A percentile compares a stretch with the other conserved stretches of the same genome.
These are phyloP conservation scores for Garra rufa DNA, from an alignment of 2,113 vertebrate species.

Conservation along the genomic window DNA sequence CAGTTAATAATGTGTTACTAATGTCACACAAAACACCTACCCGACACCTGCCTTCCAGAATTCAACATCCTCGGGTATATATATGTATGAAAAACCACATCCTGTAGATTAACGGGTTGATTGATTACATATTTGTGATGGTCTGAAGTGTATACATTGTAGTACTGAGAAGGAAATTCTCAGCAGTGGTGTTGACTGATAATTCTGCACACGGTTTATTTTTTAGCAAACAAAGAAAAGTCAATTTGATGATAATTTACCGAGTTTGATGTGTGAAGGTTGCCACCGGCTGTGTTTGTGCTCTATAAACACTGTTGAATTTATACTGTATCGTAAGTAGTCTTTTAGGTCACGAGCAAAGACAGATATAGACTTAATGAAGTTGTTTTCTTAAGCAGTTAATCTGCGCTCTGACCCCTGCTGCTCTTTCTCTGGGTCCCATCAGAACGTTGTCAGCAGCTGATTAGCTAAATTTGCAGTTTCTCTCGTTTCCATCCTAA, in stretches of 20 bases:
- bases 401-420: neutral
- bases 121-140: too few species aligned
- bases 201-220: too few species aligned
- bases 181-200: too few species aligned
- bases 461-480: constrained; percentile 14
- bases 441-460: constrained; percentile 11
- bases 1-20: too few species aligned
- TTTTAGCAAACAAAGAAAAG: neutral
- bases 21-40: neutral
- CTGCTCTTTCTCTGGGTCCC: neutral
- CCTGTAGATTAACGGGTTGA: too few species aligned
- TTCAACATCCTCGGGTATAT: neutral
- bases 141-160: too few species aligned
- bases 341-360: neutral
- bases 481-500: constrained; percentile 36
- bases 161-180: too few species aligned
- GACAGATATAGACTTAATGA: neutral
- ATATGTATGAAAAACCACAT: neutral
- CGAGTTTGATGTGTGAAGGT: neutral
- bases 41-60: too few species aligned
- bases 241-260: neutral
- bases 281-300: neutral
- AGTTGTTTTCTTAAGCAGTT: constrained; percentile 21
- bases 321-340: neutral
- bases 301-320: neutral